Conservation (phyloP, 2,797 vertebrate species). For the Carduelis carduelis region DNA sequence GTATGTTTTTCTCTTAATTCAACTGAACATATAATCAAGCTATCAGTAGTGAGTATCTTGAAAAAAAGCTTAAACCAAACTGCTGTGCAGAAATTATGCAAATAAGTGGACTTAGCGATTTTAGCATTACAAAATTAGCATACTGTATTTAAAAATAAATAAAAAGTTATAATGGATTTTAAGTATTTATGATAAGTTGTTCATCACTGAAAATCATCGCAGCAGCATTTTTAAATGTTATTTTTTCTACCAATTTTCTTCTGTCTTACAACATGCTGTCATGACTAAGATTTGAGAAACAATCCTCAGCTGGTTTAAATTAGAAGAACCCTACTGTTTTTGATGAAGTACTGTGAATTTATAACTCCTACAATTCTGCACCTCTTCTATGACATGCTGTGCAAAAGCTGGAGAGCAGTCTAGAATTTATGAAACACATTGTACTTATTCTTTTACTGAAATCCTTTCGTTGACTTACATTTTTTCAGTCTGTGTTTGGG, state of each 20-base stretch:
- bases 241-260: neutral
- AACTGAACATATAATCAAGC: neutral
- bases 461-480: neutral
- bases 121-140: slow-evolving; percentile 27
- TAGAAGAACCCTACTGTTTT: neutral
- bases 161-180: slow-evolving; percentile 61
- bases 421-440: neutral
- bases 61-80: slow-evolving; percentile 33
- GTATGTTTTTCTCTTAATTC: neutral
- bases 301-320: neutral
- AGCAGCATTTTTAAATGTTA: neutral
- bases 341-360: neutral
- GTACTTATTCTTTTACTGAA: neutral
- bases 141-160: slow-evolving; percentile 47
- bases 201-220: slow-evolving; percentile 44
- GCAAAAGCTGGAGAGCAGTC: neutral
- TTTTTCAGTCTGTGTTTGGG: neutral
- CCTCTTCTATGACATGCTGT: neutral
- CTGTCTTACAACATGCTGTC: neutral
- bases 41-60: slow-evolving; percentile 27
- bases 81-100: slow-evolving; percentile 40
- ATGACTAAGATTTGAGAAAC: neutral
- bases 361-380: neutral
- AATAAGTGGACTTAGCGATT: slow-evolving; percentile 46
- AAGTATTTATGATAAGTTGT: slow-evolving; percentile 46